phyloP scores from a whole-genome alignment of 2,797 vertebrate species.

The Pipistrellus pipistrellus region DNA sequence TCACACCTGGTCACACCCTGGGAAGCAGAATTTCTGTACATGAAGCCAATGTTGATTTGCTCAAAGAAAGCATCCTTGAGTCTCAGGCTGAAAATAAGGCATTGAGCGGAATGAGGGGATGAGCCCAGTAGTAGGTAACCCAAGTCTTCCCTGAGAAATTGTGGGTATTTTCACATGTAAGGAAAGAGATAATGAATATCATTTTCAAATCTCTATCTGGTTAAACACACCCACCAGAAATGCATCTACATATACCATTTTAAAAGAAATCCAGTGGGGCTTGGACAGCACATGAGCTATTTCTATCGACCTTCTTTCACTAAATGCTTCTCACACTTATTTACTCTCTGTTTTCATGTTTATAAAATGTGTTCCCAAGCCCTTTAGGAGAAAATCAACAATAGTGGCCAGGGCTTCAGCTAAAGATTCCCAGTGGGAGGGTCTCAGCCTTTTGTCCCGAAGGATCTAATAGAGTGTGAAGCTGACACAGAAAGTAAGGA shows the following conservation, averaged over 20 bases:
- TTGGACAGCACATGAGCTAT: conserved; percentile 33
- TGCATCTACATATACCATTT: conserved; percentile 55
- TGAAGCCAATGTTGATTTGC: conserved; percentile 60
- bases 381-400: conserved; percentile 81
- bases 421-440: conserved; percentile 76
- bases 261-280: conserved; percentile 51
- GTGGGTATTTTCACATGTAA: conserved; percentile 68
- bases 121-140: conserved; percentile 29
- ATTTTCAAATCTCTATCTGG: conserved; percentile 56
- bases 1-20: not conserved
- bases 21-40: conserved; percentile 63
- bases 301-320: conserved; percentile 67
- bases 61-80: conserved; percentile 70
- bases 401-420: conserved; percentile 69
- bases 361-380: conserved; percentile 82
- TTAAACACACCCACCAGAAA: conserved; percentile 66
- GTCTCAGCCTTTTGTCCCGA: conserved; percentile 73
- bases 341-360: conserved; percentile 78
- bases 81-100: conserved; percentile 59
- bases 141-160: conserved; percentile 44
- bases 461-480: conserved; percentile 67
- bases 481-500: conserved; percentile 68
- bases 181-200: conserved; percentile 54
- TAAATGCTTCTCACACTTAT: conserved; percentile 80
- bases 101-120: conserved; percentile 49